Evolutionary conservation across 23 tunicate genomes (phyloP).

Genomic region (Trididemnum nubilum): DNA sequence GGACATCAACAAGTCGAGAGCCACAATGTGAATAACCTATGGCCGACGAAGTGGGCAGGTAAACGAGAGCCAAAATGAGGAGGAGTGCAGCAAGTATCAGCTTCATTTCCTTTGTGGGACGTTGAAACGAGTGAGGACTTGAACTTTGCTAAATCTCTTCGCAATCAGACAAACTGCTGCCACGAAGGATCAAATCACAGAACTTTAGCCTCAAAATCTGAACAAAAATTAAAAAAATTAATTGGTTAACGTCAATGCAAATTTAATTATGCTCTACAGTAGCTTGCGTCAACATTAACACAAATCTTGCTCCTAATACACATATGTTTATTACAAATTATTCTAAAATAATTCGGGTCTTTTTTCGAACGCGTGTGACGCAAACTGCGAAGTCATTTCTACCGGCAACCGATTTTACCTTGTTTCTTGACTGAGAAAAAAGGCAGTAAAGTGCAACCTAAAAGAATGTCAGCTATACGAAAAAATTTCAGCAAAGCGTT

Average conservation of each 20-base stretch:
- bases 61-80: background rate
- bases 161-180: background rate
- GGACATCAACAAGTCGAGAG: background rate
- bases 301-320: no score
- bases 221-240: background rate
- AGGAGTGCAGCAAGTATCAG: background rate
- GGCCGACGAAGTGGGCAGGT: background rate
- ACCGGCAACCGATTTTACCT: no score
- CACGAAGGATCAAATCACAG: background rate
- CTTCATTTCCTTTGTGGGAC: background rate
- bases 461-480: no score
- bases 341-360: no score
- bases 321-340: no score
- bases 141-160: background rate
- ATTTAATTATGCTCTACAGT: no score
- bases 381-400: no score
- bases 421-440: no score
- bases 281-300: no score
- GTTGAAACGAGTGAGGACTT: background rate
- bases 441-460: no score
- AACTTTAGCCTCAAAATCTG: background rate
- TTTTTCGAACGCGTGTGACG: no score
- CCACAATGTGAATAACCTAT: background rate
- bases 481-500: no score
- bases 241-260: background rate